phyloP scores from a whole-genome alignment of 2,888 invertebrate genomes.

The Trissoscelio sp. region DNA sequence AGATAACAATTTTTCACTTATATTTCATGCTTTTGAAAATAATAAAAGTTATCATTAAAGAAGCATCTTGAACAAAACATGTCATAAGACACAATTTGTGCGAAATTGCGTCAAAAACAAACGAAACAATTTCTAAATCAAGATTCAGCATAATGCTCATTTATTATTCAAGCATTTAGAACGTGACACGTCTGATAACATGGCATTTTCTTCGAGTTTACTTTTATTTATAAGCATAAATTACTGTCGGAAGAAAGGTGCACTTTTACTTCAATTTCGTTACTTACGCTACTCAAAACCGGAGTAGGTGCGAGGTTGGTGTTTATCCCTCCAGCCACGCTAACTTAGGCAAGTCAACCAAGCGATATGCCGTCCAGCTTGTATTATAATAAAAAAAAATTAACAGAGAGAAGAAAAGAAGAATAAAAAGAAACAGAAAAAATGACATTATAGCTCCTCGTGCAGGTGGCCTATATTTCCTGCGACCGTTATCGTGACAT shows the following conservation, averaged over 20 bases:
- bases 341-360: slow-evolving; percentile 53
- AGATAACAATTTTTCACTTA: too few species aligned
- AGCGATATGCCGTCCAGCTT: slow-evolving; percentile 30
- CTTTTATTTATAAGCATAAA: slow-evolving; percentile 40
- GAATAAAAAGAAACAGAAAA: too few species aligned
- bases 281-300: slow-evolving; percentile 17
- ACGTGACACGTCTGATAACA: slow-evolving; percentile 23
- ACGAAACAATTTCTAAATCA: neutral
- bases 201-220: slow-evolving; percentile 34
- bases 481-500: slow-evolving; percentile 45
- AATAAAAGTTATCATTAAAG: too few species aligned
- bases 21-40: too few species aligned
- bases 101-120: neutral
- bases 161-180: slow-evolving; percentile 30
- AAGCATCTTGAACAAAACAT: too few species aligned
- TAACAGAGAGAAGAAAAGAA: neutral
- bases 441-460: slow-evolving; percentile 25
- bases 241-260: slow-evolving; percentile 27
- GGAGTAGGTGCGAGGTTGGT: neutral
- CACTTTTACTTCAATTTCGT: slow-evolving; percentile 54
- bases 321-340: slow-evolving; percentile 32
- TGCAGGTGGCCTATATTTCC: slow-evolving; percentile 59
- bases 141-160: slow-evolving; percentile 4
- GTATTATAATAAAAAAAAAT: slow-evolving; percentile 29
- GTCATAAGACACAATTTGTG: too few species aligned